Base-by-base conservation (phyloP, 92 coral and sea anemone genomes). In the Metridium senile region DNA sequence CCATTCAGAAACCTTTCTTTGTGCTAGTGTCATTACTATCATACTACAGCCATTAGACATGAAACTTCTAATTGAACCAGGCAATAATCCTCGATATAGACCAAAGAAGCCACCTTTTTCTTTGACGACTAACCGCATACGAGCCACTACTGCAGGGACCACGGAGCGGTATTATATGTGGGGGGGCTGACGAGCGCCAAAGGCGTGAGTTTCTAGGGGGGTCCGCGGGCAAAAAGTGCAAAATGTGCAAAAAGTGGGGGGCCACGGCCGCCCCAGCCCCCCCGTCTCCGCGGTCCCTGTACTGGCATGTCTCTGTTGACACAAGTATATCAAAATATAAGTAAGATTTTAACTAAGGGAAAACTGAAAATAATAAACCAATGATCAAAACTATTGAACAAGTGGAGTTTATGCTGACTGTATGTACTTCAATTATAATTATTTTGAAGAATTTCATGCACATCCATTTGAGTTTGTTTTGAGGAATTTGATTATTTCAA, bases 21-120 rank as follows among this genome's bases (percentile, higher is more conserved):
- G 97, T 22, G 97, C 97, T 90, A 93, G 88, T 74, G 93, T 88
- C 97, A 91, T 91, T 16, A 89, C 97, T 23, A 91, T 88, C 97
- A 91, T 91, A 49, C 93, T 88, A 71, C 94, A 89, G 30, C 97
- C 97, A 85, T 91, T 91, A 7, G 97, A 91, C 93, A 91, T 85
- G 68, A 91, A 91, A 77, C 97, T 91, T 47, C 97, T 82, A 33
- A 91, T 91, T 22, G 97, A 91, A 26, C 97, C 97, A 26, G 97
- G 97, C 1, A 91, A 75, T 53, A 91, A 82, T 23, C 97, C 97
- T 22, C 97, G 77, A 79, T 91, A 91, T 23, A 91, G 84, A 30
- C 88, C 93, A 47, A 84, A 87, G 72, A 91, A 70, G 13, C 97
- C 97, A 21, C 97, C 97, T 63, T 84, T 86, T 58, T 88, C 85